These are phyloP conservation scores for Leptatherina wallacei DNA, from an alignment of 2,797 vertebrate genomes.

Conservation along the genomic window DNA sequence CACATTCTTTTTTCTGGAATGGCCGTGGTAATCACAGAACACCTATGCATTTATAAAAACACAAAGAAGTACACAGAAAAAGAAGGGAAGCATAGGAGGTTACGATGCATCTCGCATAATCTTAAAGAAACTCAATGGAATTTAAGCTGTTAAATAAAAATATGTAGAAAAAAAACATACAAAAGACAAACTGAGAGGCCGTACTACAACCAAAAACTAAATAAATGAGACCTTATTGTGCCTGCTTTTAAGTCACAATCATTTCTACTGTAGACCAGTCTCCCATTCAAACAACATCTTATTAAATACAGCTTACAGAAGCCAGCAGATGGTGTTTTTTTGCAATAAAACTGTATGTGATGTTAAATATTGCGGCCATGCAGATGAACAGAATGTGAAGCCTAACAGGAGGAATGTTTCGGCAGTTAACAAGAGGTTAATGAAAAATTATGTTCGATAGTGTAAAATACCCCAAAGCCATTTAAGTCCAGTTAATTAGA, in stretches of 20 bases:
- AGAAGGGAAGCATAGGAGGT: neutral
- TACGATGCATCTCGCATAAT: neutral
- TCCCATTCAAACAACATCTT: conserved; percentile 26
- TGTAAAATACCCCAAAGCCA: conserved; percentile 31
- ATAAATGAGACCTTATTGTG: conserved; percentile 10
- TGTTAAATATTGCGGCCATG: conserved; percentile 35
- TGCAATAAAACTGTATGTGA: conserved; percentile 34
- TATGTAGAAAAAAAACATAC: neutral
- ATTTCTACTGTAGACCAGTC: conserved; percentile 29
- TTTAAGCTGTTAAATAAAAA: neutral
- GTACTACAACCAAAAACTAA: neutral
- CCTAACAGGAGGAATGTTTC: conserved; percentile 21
- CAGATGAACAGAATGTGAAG: conserved; percentile 32
- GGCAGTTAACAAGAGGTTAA: conserved; percentile 18
- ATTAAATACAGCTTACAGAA: conserved; percentile 32
- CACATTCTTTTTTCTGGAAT: conserved; percentile 98
- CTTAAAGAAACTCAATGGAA: neutral
- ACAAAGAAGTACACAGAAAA: neutral
- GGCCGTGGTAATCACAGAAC: conserved; percentile 98
- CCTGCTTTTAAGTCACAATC: neutral
- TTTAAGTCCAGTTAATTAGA: conserved; percentile 39
- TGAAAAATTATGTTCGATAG: conserved; percentile 31
- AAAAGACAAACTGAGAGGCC: neutral
- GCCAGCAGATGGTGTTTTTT: conserved; percentile 31
- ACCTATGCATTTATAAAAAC: conserved; percentile 81